Evolutionary conservation across 2,888 invertebrate genomes (phyloP), one percentile per base, ranked within the genome.

Genomic region (Digitonthophagus gazella): DNA sequence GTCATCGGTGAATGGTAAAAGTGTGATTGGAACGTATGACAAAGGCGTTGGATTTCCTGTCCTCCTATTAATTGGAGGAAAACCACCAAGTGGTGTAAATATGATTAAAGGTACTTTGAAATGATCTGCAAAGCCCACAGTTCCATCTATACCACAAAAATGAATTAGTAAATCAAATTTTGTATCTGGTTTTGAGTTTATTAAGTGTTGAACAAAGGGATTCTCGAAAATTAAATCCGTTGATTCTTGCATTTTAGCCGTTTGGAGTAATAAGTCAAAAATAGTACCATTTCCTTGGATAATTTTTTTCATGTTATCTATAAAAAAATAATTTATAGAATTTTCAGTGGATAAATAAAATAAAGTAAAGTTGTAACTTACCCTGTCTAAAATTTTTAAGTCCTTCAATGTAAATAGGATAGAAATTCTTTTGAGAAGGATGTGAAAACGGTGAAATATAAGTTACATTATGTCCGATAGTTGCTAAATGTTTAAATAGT

Each of bases 91-190:
- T 3, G 77, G 72, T 18, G 72, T 74, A 4, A 81, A 75, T 0
- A 76, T 69, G 22, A 82, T 75, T 8, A 79, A 67, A 0, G 79
- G 78, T 2, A 78, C 78, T 64, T 80, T 75, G 64, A 78, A 76
- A 65, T 76, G 73, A 66, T 80, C 76, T 3, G 77, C 77, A 5
- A 81, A 71, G 2, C 78, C 80, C 28, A 78, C 72, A 16, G 76
- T 73, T 14, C 79, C 79, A 67, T 82, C 80, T 57, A 77, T 74
- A 63, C 79, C 77, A 4, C 74, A 73, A 20, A 77, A 76, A 11
- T 76, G 69, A 0, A 81, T 72, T 4, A 80, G 72, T 4, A 79
- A 67, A 69, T 80, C 80, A 58, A 75, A 79, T 15, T 74, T 71
- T 64, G 74, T 20, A 16, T 44, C 15, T 8, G 69, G 22, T 15